Conservation (phyloP, 2,797 vertebrate species). For the Macroramphosus scolopax region DNA sequence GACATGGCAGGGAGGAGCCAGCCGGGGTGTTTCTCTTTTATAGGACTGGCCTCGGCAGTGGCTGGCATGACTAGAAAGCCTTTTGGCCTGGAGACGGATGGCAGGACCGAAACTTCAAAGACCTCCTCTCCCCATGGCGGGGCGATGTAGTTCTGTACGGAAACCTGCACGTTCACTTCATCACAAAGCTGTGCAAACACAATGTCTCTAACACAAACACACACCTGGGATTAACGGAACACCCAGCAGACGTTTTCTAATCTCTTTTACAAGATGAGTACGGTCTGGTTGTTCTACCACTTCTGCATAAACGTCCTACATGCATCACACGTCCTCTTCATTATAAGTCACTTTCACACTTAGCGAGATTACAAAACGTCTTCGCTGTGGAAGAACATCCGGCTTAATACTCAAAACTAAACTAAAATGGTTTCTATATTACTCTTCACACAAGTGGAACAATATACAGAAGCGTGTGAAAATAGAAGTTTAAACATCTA, state of each 20-base stretch:
- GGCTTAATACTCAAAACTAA: too few species aligned
- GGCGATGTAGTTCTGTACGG: conserved; percentile 47
- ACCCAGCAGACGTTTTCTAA: conserved; percentile 40
- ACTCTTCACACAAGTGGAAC: too few species aligned
- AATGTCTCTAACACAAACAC: conserved; percentile 18
- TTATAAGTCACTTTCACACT: too few species aligned
- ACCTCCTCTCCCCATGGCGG: conserved; percentile 44
- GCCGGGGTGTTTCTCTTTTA: conserved; percentile 59
- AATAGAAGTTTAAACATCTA: too few species aligned
- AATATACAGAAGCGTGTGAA: too few species aligned
- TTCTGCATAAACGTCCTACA: too few species aligned
- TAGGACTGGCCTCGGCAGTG: conserved; percentile 67
- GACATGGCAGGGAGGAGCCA: conserved; percentile 43
- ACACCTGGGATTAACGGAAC: conserved; percentile 42
- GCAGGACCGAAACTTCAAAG: conserved; percentile 79
- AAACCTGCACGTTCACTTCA: conserved; percentile 73
- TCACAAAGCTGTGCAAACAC: conserved; percentile 39
- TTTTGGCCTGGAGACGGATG: conserved; percentile 65
- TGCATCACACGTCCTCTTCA: too few species aligned
- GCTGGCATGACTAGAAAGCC: conserved; percentile 79
- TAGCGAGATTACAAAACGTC: too few species aligned
- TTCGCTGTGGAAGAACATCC: too few species aligned
- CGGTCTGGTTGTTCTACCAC: conserved; percentile 15
- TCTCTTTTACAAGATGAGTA: conserved; percentile 35
- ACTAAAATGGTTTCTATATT: too few species aligned